Conservation (phyloP, 2,113 vertebrate species). For the Colinus virginianus region DNA sequence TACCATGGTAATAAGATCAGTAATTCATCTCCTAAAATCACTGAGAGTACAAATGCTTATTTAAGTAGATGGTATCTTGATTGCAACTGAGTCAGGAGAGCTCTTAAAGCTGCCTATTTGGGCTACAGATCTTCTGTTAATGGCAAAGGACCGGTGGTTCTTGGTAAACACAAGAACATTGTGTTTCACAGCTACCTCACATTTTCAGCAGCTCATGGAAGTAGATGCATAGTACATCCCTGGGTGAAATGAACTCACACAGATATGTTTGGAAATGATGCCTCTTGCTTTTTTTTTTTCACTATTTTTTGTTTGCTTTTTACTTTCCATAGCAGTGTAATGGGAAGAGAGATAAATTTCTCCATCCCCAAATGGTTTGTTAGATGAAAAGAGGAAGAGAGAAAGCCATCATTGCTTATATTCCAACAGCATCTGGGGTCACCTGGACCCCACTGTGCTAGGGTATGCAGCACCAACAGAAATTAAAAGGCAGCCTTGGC, state of each 20-base stretch:
- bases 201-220: slow-evolving; percentile 20
- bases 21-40: slow-evolving; percentile 74
- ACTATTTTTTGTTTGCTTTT: background rate
- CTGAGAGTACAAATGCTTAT: slow-evolving; percentile 69
- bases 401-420: background rate
- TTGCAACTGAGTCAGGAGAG: slow-evolving; percentile 63
- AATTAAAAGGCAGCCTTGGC: background rate
- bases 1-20: slow-evolving; percentile 72
- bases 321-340: background rate
- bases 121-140: slow-evolving; percentile 53
- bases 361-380: background rate
- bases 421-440: background rate
- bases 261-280: background rate
- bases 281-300: background rate
- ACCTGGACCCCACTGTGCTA: background rate
- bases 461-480: background rate
- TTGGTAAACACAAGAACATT: background rate
- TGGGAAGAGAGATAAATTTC: background rate
- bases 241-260: background rate
- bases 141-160: slow-evolving; percentile 28
- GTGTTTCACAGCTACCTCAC: background rate
- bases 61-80: slow-evolving; percentile 74
- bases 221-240: background rate
- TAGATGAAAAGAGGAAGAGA: background rate
- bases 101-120: slow-evolving; percentile 60